Conservation (phyloP, 2,113 vertebrate species). For the Oreocharis arfaki region DNA sequence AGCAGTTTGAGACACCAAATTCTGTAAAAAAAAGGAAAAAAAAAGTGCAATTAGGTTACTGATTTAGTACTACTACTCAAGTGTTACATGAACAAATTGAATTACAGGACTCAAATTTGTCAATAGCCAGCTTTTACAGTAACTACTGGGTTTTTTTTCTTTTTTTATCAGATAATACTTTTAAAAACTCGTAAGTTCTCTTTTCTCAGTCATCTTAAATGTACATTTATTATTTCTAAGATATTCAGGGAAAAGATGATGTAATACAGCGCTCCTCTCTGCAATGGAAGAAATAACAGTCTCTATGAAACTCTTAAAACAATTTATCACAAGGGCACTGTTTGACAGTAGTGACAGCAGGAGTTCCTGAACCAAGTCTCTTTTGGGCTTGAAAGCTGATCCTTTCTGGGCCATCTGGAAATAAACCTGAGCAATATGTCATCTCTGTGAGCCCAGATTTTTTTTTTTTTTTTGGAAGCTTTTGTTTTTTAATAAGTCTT, state of each 20-base stretch:
- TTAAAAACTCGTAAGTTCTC: neutral
- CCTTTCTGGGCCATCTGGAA: constrained; percentile 25
- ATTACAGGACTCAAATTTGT: neutral
- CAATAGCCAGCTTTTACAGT: neutral
- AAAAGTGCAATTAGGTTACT: neutral
- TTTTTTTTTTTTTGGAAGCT: neutral
- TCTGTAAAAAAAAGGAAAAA: neutral
- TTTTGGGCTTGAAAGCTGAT: neutral
- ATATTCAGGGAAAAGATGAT: neutral
- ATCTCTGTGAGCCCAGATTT: neutral
- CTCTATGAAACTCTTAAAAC: neutral
- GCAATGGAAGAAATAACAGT: neutral
- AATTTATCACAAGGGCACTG: neutral
- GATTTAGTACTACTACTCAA: neutral
- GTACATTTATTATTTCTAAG: neutral
- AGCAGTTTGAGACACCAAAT: neutral
- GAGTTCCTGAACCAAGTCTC: neutral
- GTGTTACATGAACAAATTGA: neutral
- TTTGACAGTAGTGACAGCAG: neutral
- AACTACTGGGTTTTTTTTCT: neutral
- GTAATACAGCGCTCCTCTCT: neutral
- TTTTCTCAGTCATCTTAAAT: neutral
- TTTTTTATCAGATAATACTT: neutral
- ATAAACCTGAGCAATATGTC: neutral
- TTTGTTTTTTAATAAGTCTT: neutral